Percentiles rank a stretch among this genome's conserved stretches.
Evolutionary conservation across 53 echinoderm and acorn worm species (phyloP).

Genomic region (Echinometra lucunter): DNA sequence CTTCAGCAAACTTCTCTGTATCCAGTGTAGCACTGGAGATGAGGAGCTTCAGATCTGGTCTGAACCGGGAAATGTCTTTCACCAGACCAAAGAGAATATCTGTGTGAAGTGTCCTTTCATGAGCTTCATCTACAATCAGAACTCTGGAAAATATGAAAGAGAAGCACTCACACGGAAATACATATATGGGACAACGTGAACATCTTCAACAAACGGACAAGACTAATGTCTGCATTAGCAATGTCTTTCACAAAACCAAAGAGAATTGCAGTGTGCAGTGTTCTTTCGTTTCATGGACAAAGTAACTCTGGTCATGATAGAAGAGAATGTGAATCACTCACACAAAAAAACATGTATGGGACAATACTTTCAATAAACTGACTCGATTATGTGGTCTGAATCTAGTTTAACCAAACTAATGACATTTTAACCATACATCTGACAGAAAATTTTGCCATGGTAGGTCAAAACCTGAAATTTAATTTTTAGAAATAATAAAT

Average conservation of each 20-base stretch:
- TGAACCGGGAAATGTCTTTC: slow-evolving; percentile 94
- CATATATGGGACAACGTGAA: slow-evolving; percentile 18
- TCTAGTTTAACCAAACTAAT: too few relatives aligned
- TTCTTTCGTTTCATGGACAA: slow-evolving; percentile 93
- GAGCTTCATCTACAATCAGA: slow-evolving; percentile 95
- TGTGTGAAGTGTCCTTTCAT: slow-evolving; percentile 97
- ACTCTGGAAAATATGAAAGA: slow-evolving; percentile 66
- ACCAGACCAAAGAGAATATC: slow-evolving; percentile 96
- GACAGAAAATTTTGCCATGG: too few relatives aligned
- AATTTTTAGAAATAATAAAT: too few relatives aligned
- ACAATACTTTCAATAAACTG: background rate
- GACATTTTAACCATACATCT: too few relatives aligned
- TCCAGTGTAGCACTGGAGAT: slow-evolving; percentile 98
- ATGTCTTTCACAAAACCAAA: slow-evolving; percentile 96
- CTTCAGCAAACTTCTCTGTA: slow-evolving; percentile 94
- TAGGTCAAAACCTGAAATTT: too few relatives aligned
- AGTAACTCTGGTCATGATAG: slow-evolving; percentile 74
- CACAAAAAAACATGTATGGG: background rate
- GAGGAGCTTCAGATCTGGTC: slow-evolving; percentile 95
- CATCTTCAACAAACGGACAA: background rate
- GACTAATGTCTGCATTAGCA: slow-evolving; percentile 77
- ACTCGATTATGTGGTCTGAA: background rate
- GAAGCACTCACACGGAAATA: background rate
- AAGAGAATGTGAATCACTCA: background rate
- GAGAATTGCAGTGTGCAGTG: slow-evolving; percentile 83